A percentile compares a stretch with the other conserved stretches of the same genome.
Conservation (phyloP, 92 coral and sea anemone genomes). For the Anthopleura xanthogrammica region DNA sequence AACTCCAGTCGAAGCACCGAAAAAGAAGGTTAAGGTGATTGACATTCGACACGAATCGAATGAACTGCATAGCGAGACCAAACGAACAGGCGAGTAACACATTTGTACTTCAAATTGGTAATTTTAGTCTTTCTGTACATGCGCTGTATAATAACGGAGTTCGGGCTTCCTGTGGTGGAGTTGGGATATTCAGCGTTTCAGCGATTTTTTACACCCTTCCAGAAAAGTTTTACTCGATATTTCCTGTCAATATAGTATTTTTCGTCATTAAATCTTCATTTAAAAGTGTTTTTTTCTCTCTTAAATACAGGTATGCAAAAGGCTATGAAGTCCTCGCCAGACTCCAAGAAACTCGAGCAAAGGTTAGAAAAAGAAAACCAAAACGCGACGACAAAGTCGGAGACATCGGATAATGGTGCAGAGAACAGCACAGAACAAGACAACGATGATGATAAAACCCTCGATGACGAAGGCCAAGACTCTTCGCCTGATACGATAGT, state of each 20-base stretch:
- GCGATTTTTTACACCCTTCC: background rate
- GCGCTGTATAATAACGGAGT: too few species aligned
- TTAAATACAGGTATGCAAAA: background rate
- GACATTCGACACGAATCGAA: constrained; percentile 68
- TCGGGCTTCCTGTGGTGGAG: too few species aligned
- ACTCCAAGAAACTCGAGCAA: background rate
- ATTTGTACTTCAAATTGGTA: too few species aligned
- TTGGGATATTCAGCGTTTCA: too few species aligned
- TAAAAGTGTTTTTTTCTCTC: too few species aligned
- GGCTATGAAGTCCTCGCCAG: background rate
- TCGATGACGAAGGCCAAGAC: constrained; percentile 24
- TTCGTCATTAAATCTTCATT: background rate
- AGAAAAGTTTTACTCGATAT: background rate
- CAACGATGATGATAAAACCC: background rate
- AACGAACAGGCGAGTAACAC: constrained; percentile 26
- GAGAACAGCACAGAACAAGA: constrained; percentile 11
- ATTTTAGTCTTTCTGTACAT: too few species aligned
- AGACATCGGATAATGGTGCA: background rate
- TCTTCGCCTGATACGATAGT: constrained; percentile 43
- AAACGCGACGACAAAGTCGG: background rate
- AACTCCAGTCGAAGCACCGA: constrained; percentile 71
- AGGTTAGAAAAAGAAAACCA: background rate
- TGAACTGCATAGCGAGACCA: constrained; percentile 32
- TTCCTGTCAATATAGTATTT: background rate
- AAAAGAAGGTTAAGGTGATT: constrained; percentile 85